Conservation (phyloP, 2,113 vertebrate genomes). For the Neodontobutis hainanensis region DNA sequence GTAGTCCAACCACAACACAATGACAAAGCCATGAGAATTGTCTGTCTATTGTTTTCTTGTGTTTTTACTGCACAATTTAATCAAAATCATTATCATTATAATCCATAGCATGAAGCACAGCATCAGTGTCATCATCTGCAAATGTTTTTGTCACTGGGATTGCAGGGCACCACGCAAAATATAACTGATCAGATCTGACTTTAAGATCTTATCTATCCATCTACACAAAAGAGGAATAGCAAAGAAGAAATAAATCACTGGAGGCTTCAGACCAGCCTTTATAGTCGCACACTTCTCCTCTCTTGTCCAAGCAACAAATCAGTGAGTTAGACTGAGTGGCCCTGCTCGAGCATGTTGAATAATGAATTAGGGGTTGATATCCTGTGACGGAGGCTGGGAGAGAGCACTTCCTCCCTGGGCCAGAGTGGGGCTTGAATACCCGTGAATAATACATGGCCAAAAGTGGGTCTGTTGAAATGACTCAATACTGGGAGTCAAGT, state of each 20-base stretch:
- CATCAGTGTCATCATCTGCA: constrained; percentile 21
- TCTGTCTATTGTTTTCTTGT: too few relatives aligned
- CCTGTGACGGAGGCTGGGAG: constrained; percentile 94
- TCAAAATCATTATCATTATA: constrained; percentile 14
- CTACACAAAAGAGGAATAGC: constrained; percentile 20
- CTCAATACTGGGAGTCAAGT: constrained; percentile 98
- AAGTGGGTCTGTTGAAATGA: constrained; percentile 97
- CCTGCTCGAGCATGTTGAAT: constrained; percentile 98
- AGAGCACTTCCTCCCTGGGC: constrained; percentile 98
- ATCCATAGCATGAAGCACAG: constrained; percentile 19
- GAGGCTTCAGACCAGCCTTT: constrained; percentile 63
- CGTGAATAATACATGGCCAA: constrained; percentile 98
- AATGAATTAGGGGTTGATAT: constrained; percentile 99
- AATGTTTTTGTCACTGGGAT: constrained; percentile 31
- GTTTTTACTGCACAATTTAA: too few relatives aligned
- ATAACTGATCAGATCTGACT: constrained; percentile 4
- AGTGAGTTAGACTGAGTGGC: constrained; percentile 76
- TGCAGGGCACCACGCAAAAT: constrained; percentile 11
- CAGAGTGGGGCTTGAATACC: constrained; percentile 96
- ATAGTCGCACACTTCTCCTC: constrained; percentile 54
- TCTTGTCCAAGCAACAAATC: constrained; percentile 67
- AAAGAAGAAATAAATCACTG: constrained; percentile 82
- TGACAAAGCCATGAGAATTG: too few relatives aligned
- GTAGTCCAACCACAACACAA: too few relatives aligned
- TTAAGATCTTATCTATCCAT: constrained; percentile 4